Evolutionary conservation across 1,140 invertebrate genomes (phyloP).

Genomic region (Magallana angulata): DNA sequence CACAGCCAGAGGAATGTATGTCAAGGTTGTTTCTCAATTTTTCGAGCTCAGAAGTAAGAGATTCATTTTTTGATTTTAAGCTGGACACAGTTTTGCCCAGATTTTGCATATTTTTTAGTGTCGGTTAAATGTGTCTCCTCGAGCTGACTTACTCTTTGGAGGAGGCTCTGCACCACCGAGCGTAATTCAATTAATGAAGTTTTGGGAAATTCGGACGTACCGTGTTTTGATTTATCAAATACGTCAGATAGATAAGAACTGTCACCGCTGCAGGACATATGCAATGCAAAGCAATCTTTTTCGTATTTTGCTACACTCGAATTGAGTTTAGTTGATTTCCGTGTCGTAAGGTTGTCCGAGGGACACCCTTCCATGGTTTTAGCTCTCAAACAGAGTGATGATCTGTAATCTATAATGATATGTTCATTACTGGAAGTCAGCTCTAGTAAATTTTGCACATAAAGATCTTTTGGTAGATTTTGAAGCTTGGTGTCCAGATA

Average conservation of each 20-base stretch:
- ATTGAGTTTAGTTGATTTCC: constrained; percentile 34
- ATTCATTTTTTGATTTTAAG: no score
- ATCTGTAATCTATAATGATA: constrained; percentile 33
- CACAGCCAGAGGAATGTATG: no score
- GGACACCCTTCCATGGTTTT: constrained; percentile 23
- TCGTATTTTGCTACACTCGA: constrained; percentile 4
- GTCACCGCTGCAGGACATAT: constrained; percentile 37
- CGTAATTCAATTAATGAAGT: background rate
- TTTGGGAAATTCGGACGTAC: background rate
- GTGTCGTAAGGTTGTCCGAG: constrained; percentile 21
- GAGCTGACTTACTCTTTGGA: background rate
- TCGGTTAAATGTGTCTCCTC: background rate
- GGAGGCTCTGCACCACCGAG: background rate
- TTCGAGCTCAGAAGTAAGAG: no score
- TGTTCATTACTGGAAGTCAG: constrained; percentile 27
- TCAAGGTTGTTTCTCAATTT: no score
- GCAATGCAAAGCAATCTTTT: constrained; percentile 15
- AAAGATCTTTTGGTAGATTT: no score
- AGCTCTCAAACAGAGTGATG: background rate
- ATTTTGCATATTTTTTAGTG: background rate
- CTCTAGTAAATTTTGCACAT: constrained; percentile 25
- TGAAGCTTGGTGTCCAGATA: no score
- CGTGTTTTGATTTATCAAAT: constrained; percentile 5
- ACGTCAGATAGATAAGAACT: background rate
- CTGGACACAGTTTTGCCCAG: background rate